Conservation (phyloP, 2,888 invertebrate genomes). For the Gisinianus flammeolus region DNA sequence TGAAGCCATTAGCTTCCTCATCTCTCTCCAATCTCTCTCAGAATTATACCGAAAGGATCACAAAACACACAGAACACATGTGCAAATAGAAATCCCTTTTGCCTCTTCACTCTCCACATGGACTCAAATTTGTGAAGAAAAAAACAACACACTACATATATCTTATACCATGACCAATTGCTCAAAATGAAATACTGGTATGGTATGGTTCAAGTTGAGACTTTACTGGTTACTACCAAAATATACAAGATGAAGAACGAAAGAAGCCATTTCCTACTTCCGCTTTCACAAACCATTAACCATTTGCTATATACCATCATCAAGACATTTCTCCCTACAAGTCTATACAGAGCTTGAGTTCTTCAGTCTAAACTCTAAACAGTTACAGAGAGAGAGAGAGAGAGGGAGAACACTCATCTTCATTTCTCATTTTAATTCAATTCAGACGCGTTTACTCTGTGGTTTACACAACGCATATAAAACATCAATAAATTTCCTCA, state of each 20-base stretch:
- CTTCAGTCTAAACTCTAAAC: too few relatives aligned
- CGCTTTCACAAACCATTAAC: slow-evolving; percentile 39
- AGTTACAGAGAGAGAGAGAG: too few relatives aligned
- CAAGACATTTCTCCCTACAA: not conserved
- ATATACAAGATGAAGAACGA: not conserved
- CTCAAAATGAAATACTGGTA: slow-evolving; percentile 16
- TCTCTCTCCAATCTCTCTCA: not conserved
- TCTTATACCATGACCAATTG: slow-evolving; percentile 22
- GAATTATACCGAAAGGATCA: too few relatives aligned
- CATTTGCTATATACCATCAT: slow-evolving; percentile 5
- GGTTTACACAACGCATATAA: too few relatives aligned
- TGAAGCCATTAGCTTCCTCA: not conserved
- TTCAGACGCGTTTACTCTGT: too few relatives aligned
- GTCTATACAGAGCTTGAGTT: too few relatives aligned
- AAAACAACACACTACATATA: not conserved
- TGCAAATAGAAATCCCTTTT: too few relatives aligned
- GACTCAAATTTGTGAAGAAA: not conserved
- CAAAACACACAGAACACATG: too few relatives aligned
- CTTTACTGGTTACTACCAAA: not conserved
- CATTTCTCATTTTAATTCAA: too few relatives aligned
- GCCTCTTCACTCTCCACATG: not conserved
- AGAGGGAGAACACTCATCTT: too few relatives aligned
- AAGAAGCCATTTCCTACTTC: slow-evolving; percentile 31
- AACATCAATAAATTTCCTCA: too few relatives aligned
- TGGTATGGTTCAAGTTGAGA: not conserved